Conservation (phyloP, 2,797 vertebrate genomes). For the Hipposideros larvatus region DNA sequence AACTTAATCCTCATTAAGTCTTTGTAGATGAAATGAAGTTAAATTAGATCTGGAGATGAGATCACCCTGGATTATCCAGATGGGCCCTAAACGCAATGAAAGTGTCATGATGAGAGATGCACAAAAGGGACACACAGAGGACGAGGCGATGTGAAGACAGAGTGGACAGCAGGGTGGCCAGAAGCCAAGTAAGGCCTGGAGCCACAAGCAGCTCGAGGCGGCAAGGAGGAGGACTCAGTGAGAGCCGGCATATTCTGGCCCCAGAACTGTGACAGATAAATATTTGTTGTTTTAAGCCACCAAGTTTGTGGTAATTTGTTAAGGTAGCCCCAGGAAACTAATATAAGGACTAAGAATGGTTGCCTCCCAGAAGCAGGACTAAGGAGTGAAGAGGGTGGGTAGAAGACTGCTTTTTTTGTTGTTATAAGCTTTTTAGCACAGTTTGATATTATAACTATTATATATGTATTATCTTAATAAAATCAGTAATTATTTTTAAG, state of each 20-base stretch:
- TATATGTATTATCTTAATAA: not conserved
- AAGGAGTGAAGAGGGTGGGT: not conserved
- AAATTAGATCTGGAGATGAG: not conserved
- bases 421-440: not conserved
- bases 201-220: not conserved
- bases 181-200: not conserved
- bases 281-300: not conserved
- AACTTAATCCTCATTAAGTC: not conserved
- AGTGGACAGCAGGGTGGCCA: not conserved
- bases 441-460: not conserved
- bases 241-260: not conserved
- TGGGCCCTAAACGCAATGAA: not conserved
- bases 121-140: not conserved
- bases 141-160: not conserved
- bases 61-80: not conserved
- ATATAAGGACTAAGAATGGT: not conserved
- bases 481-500: slow-evolving; percentile 31
- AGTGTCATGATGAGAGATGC: not conserved
- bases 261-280: not conserved
- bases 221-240: not conserved
- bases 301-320: not conserved
- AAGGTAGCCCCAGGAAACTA: not conserved
- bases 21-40: not conserved
- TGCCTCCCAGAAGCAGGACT: not conserved
- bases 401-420: not conserved